Evolutionary conservation across 2,888 invertebrate species (phyloP).

Genomic region (Ceramica pisi): DNA sequence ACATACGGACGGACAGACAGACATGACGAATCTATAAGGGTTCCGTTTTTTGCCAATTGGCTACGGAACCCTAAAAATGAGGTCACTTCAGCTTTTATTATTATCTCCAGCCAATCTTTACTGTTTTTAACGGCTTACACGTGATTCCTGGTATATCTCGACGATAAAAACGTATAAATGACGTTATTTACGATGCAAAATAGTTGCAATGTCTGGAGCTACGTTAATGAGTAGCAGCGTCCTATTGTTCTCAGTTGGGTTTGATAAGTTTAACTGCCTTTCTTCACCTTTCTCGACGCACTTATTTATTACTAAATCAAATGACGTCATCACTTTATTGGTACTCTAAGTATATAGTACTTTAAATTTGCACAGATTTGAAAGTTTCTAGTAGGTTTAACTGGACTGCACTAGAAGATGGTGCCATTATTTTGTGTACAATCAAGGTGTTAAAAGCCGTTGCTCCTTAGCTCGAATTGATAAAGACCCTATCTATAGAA

Average conservation of each 20-base stretch:
- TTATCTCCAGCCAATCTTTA: constrained; percentile 4
- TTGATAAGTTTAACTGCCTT: constrained; percentile 22
- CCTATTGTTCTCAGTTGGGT: constrained; percentile 18
- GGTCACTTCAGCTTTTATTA: not conserved
- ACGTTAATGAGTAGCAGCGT: constrained; percentile 9
- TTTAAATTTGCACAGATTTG: not conserved
- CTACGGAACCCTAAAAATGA: not conserved
- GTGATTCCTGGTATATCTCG: constrained; percentile 19
- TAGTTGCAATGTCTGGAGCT: constrained; percentile 8
- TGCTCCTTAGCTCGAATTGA: not conserved
- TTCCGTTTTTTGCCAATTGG: too few relatives aligned
- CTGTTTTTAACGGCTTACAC: constrained; percentile 21
- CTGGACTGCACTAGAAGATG: not conserved
- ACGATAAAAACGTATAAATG: constrained; percentile 3
- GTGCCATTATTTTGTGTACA: not conserved
- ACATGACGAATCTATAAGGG: too few relatives aligned
- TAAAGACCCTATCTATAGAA: not conserved
- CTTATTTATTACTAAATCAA: not conserved
- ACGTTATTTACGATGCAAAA: constrained; percentile 23
- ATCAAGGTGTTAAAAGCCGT: not conserved
- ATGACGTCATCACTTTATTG: not conserved
- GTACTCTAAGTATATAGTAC: not conserved
- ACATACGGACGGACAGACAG: too few relatives aligned
- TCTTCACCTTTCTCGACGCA: not conserved
- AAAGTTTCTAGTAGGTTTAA: not conserved